A percentile compares a stretch with the other conserved stretches of the same genome.
These are phyloP conservation scores for Ctenochaetus hawaiiensis DNA, from an alignment of 2,797 vertebrate genomes.

Conservation along the genomic window DNA sequence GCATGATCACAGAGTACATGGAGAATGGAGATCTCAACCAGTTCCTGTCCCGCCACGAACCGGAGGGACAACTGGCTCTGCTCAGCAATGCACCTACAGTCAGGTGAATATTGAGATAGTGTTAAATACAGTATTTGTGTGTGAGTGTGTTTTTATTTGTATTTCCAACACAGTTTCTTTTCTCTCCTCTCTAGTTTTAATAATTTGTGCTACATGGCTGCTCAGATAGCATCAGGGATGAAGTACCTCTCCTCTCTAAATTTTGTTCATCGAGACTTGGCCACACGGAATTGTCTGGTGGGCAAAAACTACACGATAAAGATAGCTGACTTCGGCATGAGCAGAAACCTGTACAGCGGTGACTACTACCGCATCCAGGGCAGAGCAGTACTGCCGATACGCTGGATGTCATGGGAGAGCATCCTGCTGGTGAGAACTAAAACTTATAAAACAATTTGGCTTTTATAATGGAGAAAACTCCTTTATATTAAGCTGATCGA, in stretches of 20 bases:
- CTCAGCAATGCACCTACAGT: slow-evolving; percentile 83
- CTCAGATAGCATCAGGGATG: slow-evolving; percentile 98
- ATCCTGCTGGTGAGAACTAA: slow-evolving; percentile 90
- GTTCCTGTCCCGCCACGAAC: slow-evolving; percentile 95
- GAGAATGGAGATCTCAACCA: slow-evolving; percentile 99
- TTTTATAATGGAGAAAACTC: no score
- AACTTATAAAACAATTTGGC: no score
- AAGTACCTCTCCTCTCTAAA: slow-evolving; percentile 98
- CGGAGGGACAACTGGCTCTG: slow-evolving; percentile 84
- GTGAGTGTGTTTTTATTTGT: background rate
- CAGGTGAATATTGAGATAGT: slow-evolving; percentile 82
- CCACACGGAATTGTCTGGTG: slow-evolving; percentile 96
- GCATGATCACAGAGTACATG: slow-evolving; percentile 99
- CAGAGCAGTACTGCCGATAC: slow-evolving; percentile 95
- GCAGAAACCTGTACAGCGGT: slow-evolving; percentile 97
- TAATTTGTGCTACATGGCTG: slow-evolving; percentile 94
- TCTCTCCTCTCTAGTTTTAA: slow-evolving; percentile 81
- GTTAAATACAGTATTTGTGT: background rate
- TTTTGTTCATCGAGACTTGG: slow-evolving; percentile 97
- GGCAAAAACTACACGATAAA: slow-evolving; percentile 98
- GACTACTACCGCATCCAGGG: slow-evolving; percentile 99
- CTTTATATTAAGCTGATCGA: no score
- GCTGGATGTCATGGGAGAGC: slow-evolving; percentile 99
- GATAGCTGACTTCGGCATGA: slow-evolving; percentile 99
- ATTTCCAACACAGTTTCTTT: background rate